Conservation (phyloP, 2,888 invertebrate genomes). For the Melolontha melolontha region DNA sequence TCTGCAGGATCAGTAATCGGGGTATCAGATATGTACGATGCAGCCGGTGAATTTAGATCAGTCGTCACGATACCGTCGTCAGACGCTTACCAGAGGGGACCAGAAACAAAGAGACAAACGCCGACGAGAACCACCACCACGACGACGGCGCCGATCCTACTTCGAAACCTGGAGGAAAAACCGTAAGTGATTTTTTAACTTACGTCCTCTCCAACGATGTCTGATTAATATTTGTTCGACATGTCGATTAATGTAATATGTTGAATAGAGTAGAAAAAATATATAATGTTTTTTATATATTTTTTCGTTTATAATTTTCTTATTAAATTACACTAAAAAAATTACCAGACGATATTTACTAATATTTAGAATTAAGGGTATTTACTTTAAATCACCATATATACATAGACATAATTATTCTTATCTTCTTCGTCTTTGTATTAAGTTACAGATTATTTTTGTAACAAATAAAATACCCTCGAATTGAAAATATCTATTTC, state of each 20-base stretch:
- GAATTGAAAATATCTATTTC: too few species aligned
- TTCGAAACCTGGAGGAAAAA: not conserved
- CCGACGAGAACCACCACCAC: slow-evolving; percentile 4
- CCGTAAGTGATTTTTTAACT: slow-evolving; percentile 25
- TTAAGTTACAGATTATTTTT: too few species aligned
- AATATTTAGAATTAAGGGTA: too few species aligned
- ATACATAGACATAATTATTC: too few species aligned
- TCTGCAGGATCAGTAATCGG: slow-evolving; percentile 62
- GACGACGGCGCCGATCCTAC: slow-evolving; percentile 9
- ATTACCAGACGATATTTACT: too few species aligned
- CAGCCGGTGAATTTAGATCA: slow-evolving; percentile 58
- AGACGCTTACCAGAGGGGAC: slow-evolving; percentile 38
- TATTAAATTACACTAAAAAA: too few species aligned
- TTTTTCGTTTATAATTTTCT: too few species aligned
- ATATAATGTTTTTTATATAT: not conserved
- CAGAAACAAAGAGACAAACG: slow-evolving; percentile 7
- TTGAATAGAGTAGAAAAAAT: not conserved
- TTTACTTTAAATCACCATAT: too few species aligned
- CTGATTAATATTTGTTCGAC: not conserved
- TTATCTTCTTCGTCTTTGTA: too few species aligned
- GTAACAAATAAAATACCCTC: too few species aligned
- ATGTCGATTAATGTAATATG: not conserved
- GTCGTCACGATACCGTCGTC: slow-evolving; percentile 56
- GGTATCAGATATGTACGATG: slow-evolving; percentile 63
- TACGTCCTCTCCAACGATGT: not conserved